Evolutionary conservation across 2,113 vertebrate species (phyloP), one percentile per base, ranked within the genome.

Genomic region (Corythornis madagascariensis): DNA sequence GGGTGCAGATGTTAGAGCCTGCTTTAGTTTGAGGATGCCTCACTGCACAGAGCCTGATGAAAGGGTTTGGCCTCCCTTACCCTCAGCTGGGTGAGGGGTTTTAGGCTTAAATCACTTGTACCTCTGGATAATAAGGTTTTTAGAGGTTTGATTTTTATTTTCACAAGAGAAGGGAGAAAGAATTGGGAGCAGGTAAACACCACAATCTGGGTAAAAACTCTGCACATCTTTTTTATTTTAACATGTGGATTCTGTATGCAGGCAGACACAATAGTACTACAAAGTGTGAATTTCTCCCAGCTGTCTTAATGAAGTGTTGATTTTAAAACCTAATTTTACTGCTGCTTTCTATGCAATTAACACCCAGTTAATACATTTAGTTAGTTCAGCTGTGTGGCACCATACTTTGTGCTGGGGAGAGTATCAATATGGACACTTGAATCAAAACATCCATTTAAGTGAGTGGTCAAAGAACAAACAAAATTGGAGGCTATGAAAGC

Each of bases 281-380:
- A 4, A 78, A 85, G 38, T 70, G 71, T 65, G 71, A 76, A 76
- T 85, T 87, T 92, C 31, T 92, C 70, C 63, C 55, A 82, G 71
- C 71, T 89, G 28, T 66, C 52, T 91, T 88, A 76, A 87, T 85
- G 31, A 33, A 61, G 55, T 80, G 71, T 79, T 85, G 85, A 55
- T 76, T 88, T 91, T 55, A 59, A 94, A 95, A 48, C 26, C 48
- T 45, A 76, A 73, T 85, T 94, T 89, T 42, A 28, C 38, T 88
- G 59, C 75, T 80, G 42, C 67, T 83, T 65, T 47, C 85, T 57
- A 6, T 80, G 87, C 50, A 66, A 38, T 94, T 94, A 91, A 50
- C 71, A 79, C 59, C 50, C 42, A 72, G 28, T 72, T 90, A 87
- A 73, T 91, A 28, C 2, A 4, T 76, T 55, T 19, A 38, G 35